Evolutionary conservation across 2,888 invertebrate genomes (phyloP), one percentile per base, ranked within the genome.

Genomic region (Nemoura dubitans): DNA sequence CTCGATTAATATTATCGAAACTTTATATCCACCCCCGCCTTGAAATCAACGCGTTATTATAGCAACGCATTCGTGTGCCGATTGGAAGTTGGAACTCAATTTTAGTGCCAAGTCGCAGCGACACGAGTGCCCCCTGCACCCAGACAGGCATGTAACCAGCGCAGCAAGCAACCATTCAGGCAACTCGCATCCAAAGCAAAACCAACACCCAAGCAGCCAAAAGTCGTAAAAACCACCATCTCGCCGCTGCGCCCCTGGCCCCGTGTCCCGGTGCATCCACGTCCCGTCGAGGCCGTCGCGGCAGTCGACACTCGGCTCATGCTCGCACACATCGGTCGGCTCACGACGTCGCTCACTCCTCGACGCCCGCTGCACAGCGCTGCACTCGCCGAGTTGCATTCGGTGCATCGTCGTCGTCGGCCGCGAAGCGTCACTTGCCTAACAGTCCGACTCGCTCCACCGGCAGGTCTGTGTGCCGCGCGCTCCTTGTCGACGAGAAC

Each of bases 401-500:
- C 59, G 76, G 76, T 84, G 84, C 84, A 84, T 28, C 76, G 83
- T 3, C 83, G 2, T 25, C 84, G 26, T 28, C 59, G 28, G 27
- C 7, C n/a, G n/a, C n/a, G n/a, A n/a, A n/a, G 0, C 59, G 29
- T 28, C 76, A 27, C 28, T 59, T 42, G 7, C 5, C 29, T n/a
- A n/a, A 2, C 82, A 30, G 82, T 82, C 30, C n/a, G 28, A 0
- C 59, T 59, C 59, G 59, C 59, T 21, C 14, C 59, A 59, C 59
- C 3, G 16, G 16, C 59, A 7, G 21, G 25, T 28, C 82, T 26
- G 80, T 16, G 27, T n/a, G 83, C 43, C 42, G 30, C 26, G 42
- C 83, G 43, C 25, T 26, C 25, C 25, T n/a, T 25, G 42, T 91
- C 91, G 91, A 59, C 27, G 26, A 6, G 29, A 29, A 27, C 76